A percentile compares a stretch with the other conserved stretches of the same genome.
phyloP scores from a whole-genome alignment of 2,113 vertebrate genomes.

The Oncorhynchus clarkii region DNA sequence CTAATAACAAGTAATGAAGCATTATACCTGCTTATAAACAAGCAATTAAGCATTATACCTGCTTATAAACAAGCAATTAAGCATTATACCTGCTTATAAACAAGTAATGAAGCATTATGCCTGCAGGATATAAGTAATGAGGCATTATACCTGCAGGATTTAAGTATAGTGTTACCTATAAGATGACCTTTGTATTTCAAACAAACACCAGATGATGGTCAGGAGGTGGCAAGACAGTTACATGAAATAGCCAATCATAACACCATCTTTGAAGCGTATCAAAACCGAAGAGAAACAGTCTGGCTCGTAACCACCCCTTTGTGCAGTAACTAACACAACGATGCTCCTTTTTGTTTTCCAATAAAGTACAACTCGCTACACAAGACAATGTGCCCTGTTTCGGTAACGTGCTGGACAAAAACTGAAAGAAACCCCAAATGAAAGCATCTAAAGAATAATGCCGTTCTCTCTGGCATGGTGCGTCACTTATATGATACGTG shows the following conservation, averaged over 20 bases:
- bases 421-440: conserved; percentile 22
- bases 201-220: conserved; percentile 9
- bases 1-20: too few relatives aligned
- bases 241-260: conserved; percentile 26
- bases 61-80: too few relatives aligned
- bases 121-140: too few relatives aligned
- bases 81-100: too few relatives aligned
- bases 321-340: conserved; percentile 34
- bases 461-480: conserved; percentile 9
- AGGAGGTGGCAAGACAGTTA: conserved; percentile 28
- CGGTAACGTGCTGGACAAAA: conserved; percentile 40
- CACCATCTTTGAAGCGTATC: conserved; percentile 33
- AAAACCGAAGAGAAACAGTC: conserved; percentile 34
- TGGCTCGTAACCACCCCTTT: conserved; percentile 28
- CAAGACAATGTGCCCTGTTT: conserved; percentile 72
- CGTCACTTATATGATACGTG: conserved; percentile 20
- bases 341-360: conserved; percentile 45
- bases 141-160: too few relatives aligned
- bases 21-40: too few relatives aligned
- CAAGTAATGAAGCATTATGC: too few relatives aligned
- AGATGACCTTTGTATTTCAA: conserved; percentile 48
- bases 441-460: conserved; percentile 26
- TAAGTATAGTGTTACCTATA: too few relatives aligned
- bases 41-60: too few relatives aligned
- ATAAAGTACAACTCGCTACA: conserved; percentile 42